A percentile compares a stretch with the other conserved stretches of the same genome.
These are phyloP conservation scores for Zapornia atra DNA, from an alignment of 2,113 vertebrate genomes.

Conservation along the genomic window DNA sequence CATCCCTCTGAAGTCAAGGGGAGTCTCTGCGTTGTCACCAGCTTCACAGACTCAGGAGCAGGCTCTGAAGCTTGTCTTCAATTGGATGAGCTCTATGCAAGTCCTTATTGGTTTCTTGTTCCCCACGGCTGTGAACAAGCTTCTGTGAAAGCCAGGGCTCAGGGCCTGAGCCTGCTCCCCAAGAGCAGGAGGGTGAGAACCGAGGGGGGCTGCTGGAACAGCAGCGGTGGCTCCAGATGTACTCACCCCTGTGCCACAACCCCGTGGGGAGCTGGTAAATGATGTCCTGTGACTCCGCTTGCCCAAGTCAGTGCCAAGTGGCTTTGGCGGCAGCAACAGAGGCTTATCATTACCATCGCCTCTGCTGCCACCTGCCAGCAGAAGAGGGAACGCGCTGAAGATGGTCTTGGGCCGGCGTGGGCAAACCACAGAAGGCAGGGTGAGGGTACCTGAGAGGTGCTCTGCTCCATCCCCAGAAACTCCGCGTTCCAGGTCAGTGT, in stretches of 20 bases:
- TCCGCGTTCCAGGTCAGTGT: not conserved
- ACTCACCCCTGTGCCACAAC: not conserved
- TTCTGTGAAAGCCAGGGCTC: not conserved
- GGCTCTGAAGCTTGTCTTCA: not conserved
- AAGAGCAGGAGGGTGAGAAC: accelerated
- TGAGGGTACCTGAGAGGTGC: accelerated
- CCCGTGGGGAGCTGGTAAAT: not conserved
- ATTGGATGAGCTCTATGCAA: not conserved
- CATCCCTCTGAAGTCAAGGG: not conserved
- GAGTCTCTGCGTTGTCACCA: not conserved
- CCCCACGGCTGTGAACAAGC: not conserved
- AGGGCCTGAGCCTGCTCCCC: not conserved
- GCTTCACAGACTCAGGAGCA: not conserved
- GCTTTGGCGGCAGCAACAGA: not conserved
- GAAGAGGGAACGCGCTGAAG: not conserved
- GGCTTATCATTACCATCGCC: not conserved
- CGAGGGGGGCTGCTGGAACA: accelerated
- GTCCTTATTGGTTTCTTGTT: not conserved
- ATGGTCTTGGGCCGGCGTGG: not conserved
- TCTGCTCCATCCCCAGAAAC: not conserved
- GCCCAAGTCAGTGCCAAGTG: not conserved
- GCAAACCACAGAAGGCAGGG: accelerated
- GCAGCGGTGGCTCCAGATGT: not conserved
- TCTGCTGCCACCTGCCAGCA: not conserved
- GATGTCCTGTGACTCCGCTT: not conserved